Base-by-base conservation (phyloP, 2,888 invertebrate genomes). In the Clusia tigrina region DNA sequence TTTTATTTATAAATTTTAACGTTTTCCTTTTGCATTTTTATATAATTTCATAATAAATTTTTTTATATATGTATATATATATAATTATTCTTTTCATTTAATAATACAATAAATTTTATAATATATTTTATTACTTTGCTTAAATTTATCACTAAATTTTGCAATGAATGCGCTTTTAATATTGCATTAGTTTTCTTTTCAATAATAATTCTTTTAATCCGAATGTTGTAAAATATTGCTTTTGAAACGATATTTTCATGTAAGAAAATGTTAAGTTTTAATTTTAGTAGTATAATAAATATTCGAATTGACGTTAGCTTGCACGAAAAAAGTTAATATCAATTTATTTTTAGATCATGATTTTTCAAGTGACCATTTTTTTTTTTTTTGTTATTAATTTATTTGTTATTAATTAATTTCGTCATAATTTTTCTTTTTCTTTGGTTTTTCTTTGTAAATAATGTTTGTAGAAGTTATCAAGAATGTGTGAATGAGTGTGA, bases 221-320 rank as follows among this genome's bases (percentile, higher is more conserved):
- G 6, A 48, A 69, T 73, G 72, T n/a, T n/a, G n/a, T 73, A 77
- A 77, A 74, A 77, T 74, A 77, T 77, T 74, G 74, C 74, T 77
- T 74, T 46, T 74, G 74, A 77, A 74, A 74, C 72, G 64, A 76
- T 76, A 73, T 71, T 73, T 57, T 67, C 57, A 48, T 62, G 52
- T 58, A 58, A 37, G 24, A 26, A 59, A 46, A 46, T 59, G 60
- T 38, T 46, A 59, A 32, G 26, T 22, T 9, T 32, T 32, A 9
- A 12, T 32, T 32, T 32, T 32, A 12, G 32, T 32, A n/a, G n/a
- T 24, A 48, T 62, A 62, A 54, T 58, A 54, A 57, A 52, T 51
- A 52, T 58, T 38, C 51, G 58, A 65, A 65, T 42, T 65, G 65
- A 65, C 67, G 56, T 64, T 63, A 60, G 57, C 60, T 51, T 58